These are phyloP conservation scores for Herminia tarsipennalis DNA, from an alignment of 2,888 invertebrate genomes.

Conservation along the genomic window DNA sequence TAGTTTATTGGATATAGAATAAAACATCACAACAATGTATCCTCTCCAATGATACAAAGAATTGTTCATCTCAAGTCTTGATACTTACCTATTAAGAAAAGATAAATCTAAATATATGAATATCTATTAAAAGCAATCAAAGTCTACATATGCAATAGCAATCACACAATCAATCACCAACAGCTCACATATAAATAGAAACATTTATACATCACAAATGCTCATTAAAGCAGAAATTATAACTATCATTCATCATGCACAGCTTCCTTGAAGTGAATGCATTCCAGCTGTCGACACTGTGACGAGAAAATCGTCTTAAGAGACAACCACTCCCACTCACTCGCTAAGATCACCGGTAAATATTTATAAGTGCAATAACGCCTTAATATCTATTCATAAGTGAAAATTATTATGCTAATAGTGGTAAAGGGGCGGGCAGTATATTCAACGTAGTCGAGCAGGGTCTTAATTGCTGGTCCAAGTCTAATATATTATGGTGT, in stretches of 20 bases:
- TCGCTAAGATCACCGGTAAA: slow-evolving; percentile 69
- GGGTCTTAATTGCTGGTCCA: slow-evolving; percentile 66
- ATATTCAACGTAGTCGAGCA: slow-evolving; percentile 59
- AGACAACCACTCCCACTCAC: slow-evolving; percentile 64
- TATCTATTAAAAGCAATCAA: slow-evolving; percentile 1
- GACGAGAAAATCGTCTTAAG: slow-evolving; percentile 72
- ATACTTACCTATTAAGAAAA: no score
- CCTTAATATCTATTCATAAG: slow-evolving; percentile 84
- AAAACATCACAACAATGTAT: no score
- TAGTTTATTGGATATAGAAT: no score
- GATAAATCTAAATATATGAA: no score
- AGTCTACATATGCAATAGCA: background rate
- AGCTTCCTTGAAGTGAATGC: slow-evolving; percentile 64
- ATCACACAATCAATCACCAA: slow-evolving; percentile 1
- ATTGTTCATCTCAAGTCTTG: no score
- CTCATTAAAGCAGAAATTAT: slow-evolving; percentile 65
- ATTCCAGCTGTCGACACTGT: slow-evolving; percentile 65
- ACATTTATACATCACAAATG: slow-evolving; percentile 58
- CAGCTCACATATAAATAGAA: slow-evolving; percentile 40
- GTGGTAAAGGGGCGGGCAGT: slow-evolving; percentile 72
- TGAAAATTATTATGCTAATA: slow-evolving; percentile 85
- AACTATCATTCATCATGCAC: slow-evolving; percentile 64
- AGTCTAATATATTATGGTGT: slow-evolving; percentile 41
- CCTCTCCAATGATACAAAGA: no score
- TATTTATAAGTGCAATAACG: slow-evolving; percentile 83